Percentiles rank a stretch among this genome's conserved stretches.
Evolutionary conservation across 2,113 vertebrate genomes (phyloP).

Genomic region (Pachycephala philippinensis): DNA sequence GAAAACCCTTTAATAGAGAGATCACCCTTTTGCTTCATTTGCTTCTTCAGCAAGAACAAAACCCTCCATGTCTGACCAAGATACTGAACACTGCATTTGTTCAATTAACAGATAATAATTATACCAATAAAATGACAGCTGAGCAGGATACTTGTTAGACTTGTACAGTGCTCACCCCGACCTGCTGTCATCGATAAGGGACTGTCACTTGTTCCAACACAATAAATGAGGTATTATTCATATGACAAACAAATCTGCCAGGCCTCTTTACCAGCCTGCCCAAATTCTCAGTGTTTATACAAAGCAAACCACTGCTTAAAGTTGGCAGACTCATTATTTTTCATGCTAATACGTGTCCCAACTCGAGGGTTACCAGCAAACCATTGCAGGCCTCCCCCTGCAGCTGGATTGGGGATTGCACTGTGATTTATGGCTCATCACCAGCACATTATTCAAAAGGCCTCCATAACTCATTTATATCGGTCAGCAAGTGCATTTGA

Average conservation of each 20-base stretch:
- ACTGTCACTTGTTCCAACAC: neutral
- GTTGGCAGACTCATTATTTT: conserved; percentile 38
- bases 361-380: neutral
- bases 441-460: conserved; percentile 35
- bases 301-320: neutral
- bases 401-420: conserved; percentile 32
- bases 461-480: conserved; percentile 43
- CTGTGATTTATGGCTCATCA: conserved; percentile 54
- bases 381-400: neutral
- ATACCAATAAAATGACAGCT: neutral
- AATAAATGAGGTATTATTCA: neutral
- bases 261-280: neutral
- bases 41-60: neutral
- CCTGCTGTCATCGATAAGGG: neutral
- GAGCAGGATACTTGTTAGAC: neutral
- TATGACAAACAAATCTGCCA: conserved; percentile 14
- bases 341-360: neutral
- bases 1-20: neutral
- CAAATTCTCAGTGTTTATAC: conserved; percentile 43
- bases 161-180: neutral
- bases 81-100: neutral
- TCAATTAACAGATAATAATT: neutral
- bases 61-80: neutral
- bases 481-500: neutral
- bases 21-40: neutral